Conservation (phyloP, 2,888 invertebrate genomes). For the Malthinus seriepunctatus region DNA sequence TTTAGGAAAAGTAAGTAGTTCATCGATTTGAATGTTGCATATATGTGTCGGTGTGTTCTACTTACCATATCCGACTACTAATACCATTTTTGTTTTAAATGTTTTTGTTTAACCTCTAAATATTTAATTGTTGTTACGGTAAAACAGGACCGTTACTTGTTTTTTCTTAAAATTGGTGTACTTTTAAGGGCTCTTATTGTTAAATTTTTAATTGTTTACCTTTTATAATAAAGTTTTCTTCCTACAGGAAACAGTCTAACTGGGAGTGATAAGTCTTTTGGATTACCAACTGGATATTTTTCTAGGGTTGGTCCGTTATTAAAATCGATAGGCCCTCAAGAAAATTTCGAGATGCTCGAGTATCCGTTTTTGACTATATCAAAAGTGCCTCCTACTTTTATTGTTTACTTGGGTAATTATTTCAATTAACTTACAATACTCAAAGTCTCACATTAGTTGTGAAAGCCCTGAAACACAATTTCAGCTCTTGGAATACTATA, state of each 20-base stretch:
- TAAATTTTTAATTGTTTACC: neutral
- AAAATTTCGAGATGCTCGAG: slow-evolving; percentile 86
- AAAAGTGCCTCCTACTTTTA: slow-evolving; percentile 86
- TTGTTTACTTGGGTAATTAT: slow-evolving; percentile 78
- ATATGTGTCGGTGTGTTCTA: slow-evolving; percentile 33
- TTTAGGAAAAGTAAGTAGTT: slow-evolving; percentile 62
- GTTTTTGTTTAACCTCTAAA: too few relatives aligned
- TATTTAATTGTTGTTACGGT: slow-evolving; percentile 3
- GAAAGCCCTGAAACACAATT: neutral
- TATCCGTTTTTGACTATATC: slow-evolving; percentile 95
- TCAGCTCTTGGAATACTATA: too few relatives aligned
- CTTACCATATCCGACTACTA: slow-evolving; percentile 26
- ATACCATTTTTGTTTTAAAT: neutral
- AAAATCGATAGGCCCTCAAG: slow-evolving; percentile 71
- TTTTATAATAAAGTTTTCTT: neutral
- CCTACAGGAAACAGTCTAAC: slow-evolving; percentile 74
- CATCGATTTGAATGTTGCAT: slow-evolving; percentile 35
- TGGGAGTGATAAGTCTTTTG: slow-evolving; percentile 65
- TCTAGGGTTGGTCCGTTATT: slow-evolving; percentile 58
- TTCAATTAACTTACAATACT: neutral
- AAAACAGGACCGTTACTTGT: neutral
- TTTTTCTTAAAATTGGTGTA: neutral
- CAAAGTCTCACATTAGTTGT: too few relatives aligned
- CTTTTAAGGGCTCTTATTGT: neutral
- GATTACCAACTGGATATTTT: slow-evolving; percentile 62